Evolutionary conservation across 2,797 vertebrate species (phyloP), one percentile per base, ranked within the genome.

Genomic region (Hydrocynus forskahlii): DNA sequence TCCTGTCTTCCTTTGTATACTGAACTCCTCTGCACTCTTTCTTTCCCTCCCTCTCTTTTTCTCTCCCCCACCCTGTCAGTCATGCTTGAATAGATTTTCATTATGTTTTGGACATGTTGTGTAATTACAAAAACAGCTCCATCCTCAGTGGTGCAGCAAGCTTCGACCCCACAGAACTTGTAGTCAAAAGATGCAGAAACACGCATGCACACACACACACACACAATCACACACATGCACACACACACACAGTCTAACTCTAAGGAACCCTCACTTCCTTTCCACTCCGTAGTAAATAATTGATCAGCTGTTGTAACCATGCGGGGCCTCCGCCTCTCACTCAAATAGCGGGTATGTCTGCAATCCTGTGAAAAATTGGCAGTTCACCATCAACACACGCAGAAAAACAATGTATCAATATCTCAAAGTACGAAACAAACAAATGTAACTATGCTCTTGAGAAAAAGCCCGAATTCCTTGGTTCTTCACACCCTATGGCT

Each of bases 221-320:
- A 3, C n/a, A n/a, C n/a, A n/a, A n/a, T n/a, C n/a, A n/a, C n/a
- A n/a, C n/a, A n/a, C n/a, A n/a, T n/a, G n/a, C 29, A 45, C 50
- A 69, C 29, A 45, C 52, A 29, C 52, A 57, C 60, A 21, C 12
- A 52, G n/a, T 50, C 62, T 6, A 7, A 17, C 16, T 9, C 25
- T 9, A 2, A 43, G 40, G 35, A 67, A n/a, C 64, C 35, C 64
- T 60, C 60, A 2, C 60, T 73, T 63, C 64, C 29, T 69, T 78
- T 70, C n/a, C 67, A 77, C 55, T 48, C 14, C n/a, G 54, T 78
- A 29, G 38, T 85, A 62, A 85, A 85, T 80, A 78, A 85, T 81
- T 77, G 78, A 83, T 80, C 5, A 14, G 62, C 75, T 79, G 75
- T 78, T 29, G 50, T 81, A 81, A 75, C 62, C 45, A 64, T 50